Conservation (phyloP, 1,140 invertebrate species). For the Vanessa tameamea region DNA sequence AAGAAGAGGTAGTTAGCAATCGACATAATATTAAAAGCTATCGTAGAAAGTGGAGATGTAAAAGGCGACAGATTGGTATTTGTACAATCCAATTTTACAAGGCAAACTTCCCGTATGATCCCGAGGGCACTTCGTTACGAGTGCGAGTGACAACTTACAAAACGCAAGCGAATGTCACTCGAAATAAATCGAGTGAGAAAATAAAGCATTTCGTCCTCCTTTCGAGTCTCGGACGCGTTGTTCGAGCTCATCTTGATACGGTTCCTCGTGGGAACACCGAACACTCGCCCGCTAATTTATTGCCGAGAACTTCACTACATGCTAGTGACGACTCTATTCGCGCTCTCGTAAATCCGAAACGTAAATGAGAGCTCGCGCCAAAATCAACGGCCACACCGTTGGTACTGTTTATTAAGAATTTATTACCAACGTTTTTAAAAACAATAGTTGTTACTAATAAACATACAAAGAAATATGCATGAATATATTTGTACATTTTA, state of each 20-base stretch:
- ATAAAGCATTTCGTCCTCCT: conserved; percentile 53
- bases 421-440: no score
- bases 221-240: conserved; percentile 42
- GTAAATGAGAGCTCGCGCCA: conserved; percentile 29
- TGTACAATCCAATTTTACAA: conserved; percentile 8
- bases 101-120: conserved; percentile 18
- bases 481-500: neutral
- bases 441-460: neutral
- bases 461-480: neutral
- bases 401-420: neutral
- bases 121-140: conserved; percentile 39
- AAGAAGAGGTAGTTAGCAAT: neutral
- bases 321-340: conserved; percentile 55
- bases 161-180: conserved; percentile 51
- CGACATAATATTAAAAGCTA: neutral
- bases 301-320: conserved; percentile 42
- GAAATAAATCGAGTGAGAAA: conserved; percentile 52
- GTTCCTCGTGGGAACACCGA: conserved; percentile 51
- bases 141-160: conserved; percentile 49
- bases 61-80: conserved; percentile 2
- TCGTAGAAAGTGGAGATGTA: conserved; percentile 11
- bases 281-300: conserved; percentile 53
- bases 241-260: conserved; percentile 54
- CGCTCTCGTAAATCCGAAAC: conserved; percentile 39
- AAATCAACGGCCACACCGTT: conserved; percentile 3